These are phyloP conservation scores for Masnerella sp. DNA, from an alignment of 2,888 invertebrate species.

Conservation along the genomic window DNA sequence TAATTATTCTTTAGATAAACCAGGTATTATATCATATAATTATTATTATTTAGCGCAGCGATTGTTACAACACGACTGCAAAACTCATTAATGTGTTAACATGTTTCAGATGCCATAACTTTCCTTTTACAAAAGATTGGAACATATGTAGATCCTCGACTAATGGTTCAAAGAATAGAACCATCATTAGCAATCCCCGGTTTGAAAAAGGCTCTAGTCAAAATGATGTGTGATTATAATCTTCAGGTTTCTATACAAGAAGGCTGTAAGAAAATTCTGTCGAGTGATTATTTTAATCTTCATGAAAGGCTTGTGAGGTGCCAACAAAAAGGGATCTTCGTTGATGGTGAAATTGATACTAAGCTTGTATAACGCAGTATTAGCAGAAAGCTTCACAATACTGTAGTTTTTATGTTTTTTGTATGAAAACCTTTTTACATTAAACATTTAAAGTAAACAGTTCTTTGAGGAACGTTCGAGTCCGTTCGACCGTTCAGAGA, in stretches of 20 bases:
- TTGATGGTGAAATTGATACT: no score
- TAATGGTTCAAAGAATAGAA: conserved; percentile 91
- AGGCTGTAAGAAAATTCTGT: conserved; percentile 93
- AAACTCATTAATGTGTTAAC: no score
- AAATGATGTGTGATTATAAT: conserved; percentile 97
- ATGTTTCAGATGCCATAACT: conserved; percentile 81
- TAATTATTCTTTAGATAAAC: conserved; percentile 90
- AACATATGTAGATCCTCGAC: conserved; percentile 93
- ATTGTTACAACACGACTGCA: no score
- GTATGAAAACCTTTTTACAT: no score
- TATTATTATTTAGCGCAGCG: no score
- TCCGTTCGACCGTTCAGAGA: no score
- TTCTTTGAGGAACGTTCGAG: no score
- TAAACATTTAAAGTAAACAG: no score
- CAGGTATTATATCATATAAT: no score
- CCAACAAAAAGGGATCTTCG: conserved; percentile 88
- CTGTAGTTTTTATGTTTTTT: no score
- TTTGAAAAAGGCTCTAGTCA: conserved; percentile 92
- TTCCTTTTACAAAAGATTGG: conserved; percentile 86
- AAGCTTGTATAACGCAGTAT: no score
- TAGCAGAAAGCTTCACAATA: no score
- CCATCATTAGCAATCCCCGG: conserved; percentile 92
- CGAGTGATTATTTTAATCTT: conserved; percentile 92
- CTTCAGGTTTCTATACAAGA: conserved; percentile 94
- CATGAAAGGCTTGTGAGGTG: conserved; percentile 88